Base-by-base conservation (phyloP, 1,140 invertebrate genomes). In the Octopus bimaculoides region DNA sequence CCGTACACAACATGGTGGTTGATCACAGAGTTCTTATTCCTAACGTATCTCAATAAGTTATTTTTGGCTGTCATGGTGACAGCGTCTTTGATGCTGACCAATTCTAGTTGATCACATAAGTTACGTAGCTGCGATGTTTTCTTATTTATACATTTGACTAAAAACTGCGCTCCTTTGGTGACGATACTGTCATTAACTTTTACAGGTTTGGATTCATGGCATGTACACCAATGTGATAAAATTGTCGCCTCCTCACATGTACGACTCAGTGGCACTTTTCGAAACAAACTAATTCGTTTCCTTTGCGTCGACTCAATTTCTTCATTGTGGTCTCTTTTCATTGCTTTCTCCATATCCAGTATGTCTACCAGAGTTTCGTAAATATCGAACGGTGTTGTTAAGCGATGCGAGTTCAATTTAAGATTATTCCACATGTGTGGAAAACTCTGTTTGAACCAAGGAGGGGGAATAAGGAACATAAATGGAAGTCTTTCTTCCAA, bases 401-500 rank as follows among this genome's bases (percentile, higher is more conserved):
- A 81, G 61, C 89, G 83, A 9, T 86, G 80, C 41, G 85, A 78
- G 84, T 98, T 98, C 12, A 87, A 85, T 78, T 90, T 90, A 14
- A 98, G 86, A 82, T 95, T 95, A 26, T 90, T 84, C 75, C 92
- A 92, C 4, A 94, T 92, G 52, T 92, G 84, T 0, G 93, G 92
- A 88, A 94, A 93, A 53, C 92, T 91, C 14, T 92, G 82, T 41
- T 90, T 89, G 84, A 96, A 95, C 89, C 92, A 93, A 54, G 93
- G 89, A 0, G 97, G 96, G n/a, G 97, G 82, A 83, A 93, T 92
- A 5, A 97, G 89, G 83, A 94, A 94, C 14, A 96, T 91, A 81
- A 96, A 95, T 0, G 97, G 97, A 41, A 98, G 88, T 73, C 96
- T 90, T 87, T 98, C 96, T 89, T 99, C 97, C 80, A 97, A 91